Evolutionary conservation across 2,113 vertebrate species (phyloP), one percentile per base, ranked within the genome.

Genomic region (Gambusia holbrooki): DNA sequence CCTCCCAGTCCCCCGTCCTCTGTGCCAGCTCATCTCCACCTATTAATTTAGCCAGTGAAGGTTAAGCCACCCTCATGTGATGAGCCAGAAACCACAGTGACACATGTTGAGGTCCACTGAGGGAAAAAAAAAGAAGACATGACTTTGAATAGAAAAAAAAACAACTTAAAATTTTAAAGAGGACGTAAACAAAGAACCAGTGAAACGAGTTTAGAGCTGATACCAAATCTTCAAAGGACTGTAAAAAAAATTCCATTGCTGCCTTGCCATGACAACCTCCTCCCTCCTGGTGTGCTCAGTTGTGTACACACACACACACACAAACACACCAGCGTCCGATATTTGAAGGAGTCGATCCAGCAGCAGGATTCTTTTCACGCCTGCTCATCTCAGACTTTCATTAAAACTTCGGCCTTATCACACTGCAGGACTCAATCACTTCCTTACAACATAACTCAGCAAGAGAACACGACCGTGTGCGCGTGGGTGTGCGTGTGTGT

Each of bases 341-440:
- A 86, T 84, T 76, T 42, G 62, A 70, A 76, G 68, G 86, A 88
- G 85, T 86, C 80, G 83, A 76, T 82, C 35, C 40, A 65, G 73
- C 86, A 82, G 80, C 48, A 10, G 85, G 81, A 81, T 75, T 91
- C 87, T 86, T 85, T 90, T 90, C 75, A 69, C 90, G 45, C 90
- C 84, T 87, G 87, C 81, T 93, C 90, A 92, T 92, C 88, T 89
- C 75, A 82, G 81, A 89, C 85, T 88, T 90, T 92, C 73, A 92
- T 93, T 89, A 92, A 84, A 87, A 73, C 76, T 76, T 33, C 17
- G 11, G 61, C 70, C 80, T 93, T 91, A 93, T 92, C 90, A 77
- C 62, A 68, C 74, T 6, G 35, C 51, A 81, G 74, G 63, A 35
- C 84, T 91, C 89, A 90, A 87, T 92, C 89, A 93, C 76, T 64